phyloP scores from a whole-genome alignment of 2,888 invertebrate genomes.

The Germaria angustata region DNA sequence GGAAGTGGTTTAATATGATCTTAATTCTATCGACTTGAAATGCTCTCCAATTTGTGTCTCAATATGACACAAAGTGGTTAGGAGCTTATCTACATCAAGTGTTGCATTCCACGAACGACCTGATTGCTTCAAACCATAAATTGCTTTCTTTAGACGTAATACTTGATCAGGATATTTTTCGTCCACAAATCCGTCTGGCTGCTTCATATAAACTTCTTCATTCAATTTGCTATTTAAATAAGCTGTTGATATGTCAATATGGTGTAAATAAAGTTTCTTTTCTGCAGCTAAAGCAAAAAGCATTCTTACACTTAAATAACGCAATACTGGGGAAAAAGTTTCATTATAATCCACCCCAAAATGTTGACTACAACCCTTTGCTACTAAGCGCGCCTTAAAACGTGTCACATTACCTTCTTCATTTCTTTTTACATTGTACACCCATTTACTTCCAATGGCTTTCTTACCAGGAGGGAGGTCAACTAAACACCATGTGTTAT shows the following conservation, averaged over 20 bases:
- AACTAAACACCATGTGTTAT: too few species aligned
- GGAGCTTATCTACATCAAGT: too few species aligned
- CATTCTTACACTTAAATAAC: background rate
- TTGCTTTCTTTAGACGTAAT: slow-evolving; percentile 66
- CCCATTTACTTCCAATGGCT: too few species aligned
- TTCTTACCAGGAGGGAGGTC: background rate
- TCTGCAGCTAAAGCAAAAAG: slow-evolving; percentile 18
- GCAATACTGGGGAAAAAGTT: background rate
- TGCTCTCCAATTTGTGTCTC: too few species aligned
- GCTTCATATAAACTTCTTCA: too few species aligned
- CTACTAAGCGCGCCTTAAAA: background rate
- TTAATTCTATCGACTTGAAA: too few species aligned
- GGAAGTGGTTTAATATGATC: too few species aligned
- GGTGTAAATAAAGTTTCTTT: background rate
- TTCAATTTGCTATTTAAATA: slow-evolving; percentile 53
- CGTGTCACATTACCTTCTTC: background rate
- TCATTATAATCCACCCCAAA: background rate
- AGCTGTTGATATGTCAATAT: slow-evolving; percentile 6
- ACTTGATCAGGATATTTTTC: slow-evolving; percentile 63
- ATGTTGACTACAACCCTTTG: background rate
- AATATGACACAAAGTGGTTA: too few species aligned
- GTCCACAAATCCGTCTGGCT: slow-evolving; percentile 61
- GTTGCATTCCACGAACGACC: background rate
- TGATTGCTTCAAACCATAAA: slow-evolving; percentile 57
- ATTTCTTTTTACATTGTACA: background rate